Conservation (phyloP, 2,888 invertebrate species). For the Eristalis arbustorum region DNA sequence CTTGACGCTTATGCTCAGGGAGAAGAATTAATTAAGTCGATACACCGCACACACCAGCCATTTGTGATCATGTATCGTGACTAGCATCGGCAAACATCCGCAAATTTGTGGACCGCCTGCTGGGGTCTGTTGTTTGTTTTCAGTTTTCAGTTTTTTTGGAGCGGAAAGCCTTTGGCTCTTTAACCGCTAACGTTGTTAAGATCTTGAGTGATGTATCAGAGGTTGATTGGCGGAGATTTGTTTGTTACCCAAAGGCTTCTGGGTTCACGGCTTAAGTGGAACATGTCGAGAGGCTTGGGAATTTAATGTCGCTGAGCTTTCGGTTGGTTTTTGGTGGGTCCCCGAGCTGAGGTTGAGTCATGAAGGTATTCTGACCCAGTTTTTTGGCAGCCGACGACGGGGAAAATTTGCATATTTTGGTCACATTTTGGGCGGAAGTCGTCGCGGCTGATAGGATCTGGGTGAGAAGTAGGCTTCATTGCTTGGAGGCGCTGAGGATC, state of each 20-base stretch:
- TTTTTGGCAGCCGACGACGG: neutral
- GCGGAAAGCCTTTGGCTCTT: slow-evolving; percentile 19
- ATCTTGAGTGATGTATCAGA: slow-evolving; percentile 10
- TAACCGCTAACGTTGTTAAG: slow-evolving; percentile 2
- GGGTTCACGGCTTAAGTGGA: neutral
- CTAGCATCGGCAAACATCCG: slow-evolving; percentile 53
- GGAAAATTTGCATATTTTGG: neutral
- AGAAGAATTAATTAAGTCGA: slow-evolving; percentile 47
- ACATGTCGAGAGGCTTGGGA: neutral
- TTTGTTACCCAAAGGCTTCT: neutral
- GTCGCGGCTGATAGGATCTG: neutral
- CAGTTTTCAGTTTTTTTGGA: slow-evolving; percentile 16
- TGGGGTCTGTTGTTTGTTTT: slow-evolving; percentile 36
- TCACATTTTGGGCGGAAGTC: neutral
- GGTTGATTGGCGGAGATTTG: neutral
- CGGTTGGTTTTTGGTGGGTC: neutral
- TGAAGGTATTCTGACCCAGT: neutral
- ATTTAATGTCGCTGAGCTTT: neutral
- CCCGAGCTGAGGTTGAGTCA: neutral
- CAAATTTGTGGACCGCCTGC: slow-evolving; percentile 41
- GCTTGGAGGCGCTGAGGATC: neutral
- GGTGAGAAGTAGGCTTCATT: neutral
- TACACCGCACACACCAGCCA: slow-evolving; percentile 23
- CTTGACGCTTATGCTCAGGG: slow-evolving; percentile 7
- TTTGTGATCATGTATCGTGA: slow-evolving; percentile 58